These are phyloP conservation scores for Rhabdophis nuchalis DNA, from an alignment of 2,797 vertebrate species.

Conservation along the genomic window DNA sequence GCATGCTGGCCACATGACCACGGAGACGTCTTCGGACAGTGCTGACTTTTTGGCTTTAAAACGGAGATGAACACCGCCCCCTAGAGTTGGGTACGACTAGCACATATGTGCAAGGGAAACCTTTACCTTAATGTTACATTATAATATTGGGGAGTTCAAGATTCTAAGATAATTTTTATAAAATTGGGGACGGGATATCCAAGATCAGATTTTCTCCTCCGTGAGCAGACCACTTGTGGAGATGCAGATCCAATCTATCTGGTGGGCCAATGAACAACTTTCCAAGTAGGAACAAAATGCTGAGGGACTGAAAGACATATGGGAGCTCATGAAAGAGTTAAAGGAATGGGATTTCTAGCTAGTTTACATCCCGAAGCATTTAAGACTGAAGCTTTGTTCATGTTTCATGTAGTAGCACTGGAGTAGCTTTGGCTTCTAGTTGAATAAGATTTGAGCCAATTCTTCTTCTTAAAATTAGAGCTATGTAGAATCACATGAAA, in stretches of 20 bases:
- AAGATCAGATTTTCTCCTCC: neutral
- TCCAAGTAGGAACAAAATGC: neutral
- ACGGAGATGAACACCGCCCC: too few relatives aligned
- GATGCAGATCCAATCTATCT: neutral
- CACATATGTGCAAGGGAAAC: too few relatives aligned
- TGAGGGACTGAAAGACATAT: neutral
- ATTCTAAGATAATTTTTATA: neutral
- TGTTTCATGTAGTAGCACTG: neutral
- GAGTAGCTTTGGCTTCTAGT: neutral
- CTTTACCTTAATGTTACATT: neutral
- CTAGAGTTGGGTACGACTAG: too few relatives aligned
- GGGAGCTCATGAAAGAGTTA: neutral
- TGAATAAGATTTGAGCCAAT: neutral
- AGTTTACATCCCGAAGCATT: neutral
- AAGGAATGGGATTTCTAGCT: neutral
- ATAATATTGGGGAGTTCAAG: neutral
- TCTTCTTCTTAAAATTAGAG: neutral
- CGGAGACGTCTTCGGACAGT: too few relatives aligned
- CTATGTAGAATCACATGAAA: neutral
- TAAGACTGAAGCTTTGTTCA: neutral
- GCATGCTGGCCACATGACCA: too few relatives aligned
- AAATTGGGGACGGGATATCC: neutral
- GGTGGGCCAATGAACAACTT: neutral
- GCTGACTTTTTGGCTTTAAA: too few relatives aligned
- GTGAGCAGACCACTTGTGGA: neutral